These are phyloP conservation scores for Prostheceraeus crozeri DNA, from an alignment of 2,888 invertebrate genomes.

Conservation along the genomic window DNA sequence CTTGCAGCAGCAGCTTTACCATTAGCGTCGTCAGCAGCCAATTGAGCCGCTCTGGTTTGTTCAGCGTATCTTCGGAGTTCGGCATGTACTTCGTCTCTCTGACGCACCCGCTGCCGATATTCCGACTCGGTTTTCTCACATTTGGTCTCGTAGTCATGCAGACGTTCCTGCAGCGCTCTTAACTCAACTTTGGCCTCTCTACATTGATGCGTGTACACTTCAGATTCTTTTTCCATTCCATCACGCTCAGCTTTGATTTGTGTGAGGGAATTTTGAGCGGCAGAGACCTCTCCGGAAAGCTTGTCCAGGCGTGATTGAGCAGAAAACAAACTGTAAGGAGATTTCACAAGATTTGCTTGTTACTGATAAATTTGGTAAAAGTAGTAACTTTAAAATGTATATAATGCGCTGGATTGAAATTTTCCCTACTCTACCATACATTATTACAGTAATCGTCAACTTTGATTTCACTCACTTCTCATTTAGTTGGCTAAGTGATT, in stretches of 20 bases:
- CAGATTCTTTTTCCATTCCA: not conserved
- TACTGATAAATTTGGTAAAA: no score
- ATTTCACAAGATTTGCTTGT: no score
- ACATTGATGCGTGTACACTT: not conserved
- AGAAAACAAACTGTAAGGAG: no score
- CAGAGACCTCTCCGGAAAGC: no score
- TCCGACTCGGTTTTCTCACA: conserved; percentile 42
- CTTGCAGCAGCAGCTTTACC: no score
- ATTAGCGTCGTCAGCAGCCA: conserved; percentile 47
- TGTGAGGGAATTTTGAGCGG: no score
- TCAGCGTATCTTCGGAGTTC: conserved; percentile 45
- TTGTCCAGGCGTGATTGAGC: conserved; percentile 45
- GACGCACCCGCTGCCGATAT: conserved; percentile 44
- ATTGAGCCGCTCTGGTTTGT: conserved; percentile 46
- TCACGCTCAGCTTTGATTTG: not conserved
- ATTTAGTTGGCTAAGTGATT: conserved; percentile 41
- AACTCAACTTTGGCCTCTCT: conserved; percentile 13
- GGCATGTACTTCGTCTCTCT: conserved; percentile 46
- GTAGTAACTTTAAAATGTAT: no score
- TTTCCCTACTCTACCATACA: no score
- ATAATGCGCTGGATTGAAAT: no score
- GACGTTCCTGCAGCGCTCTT: not conserved
- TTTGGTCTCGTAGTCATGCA: not conserved
- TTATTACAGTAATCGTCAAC: conserved; percentile 49
- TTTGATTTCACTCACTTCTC: conserved; percentile 44